Evolutionary conservation across 2,888 invertebrate genomes (phyloP).

Genomic region (Eristalis pertinax): DNA sequence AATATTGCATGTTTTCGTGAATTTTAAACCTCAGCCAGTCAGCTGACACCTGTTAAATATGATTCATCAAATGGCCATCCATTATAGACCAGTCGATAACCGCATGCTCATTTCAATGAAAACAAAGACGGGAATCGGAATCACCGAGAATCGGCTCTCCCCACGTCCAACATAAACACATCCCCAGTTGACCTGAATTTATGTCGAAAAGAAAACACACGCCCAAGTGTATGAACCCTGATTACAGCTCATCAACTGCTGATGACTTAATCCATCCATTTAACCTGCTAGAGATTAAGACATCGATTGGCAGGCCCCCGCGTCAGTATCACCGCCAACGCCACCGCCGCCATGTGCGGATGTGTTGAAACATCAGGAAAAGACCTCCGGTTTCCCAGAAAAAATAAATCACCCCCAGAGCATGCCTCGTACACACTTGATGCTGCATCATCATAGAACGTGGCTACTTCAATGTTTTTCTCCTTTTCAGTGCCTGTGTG

Average conservation of each 20-base stretch:
- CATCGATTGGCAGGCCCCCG: slow-evolving; percentile 13
- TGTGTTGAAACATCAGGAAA: slow-evolving; percentile 37
- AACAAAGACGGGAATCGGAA: neutral
- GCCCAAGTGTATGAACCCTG: slow-evolving; percentile 13
- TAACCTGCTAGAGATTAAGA: slow-evolving; percentile 60
- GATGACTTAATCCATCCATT: slow-evolving; percentile 64
- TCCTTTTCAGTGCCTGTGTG: neutral
- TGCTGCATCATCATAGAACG: slow-evolving; percentile 4
- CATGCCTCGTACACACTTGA: slow-evolving; percentile 31
- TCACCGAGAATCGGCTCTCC: neutral
- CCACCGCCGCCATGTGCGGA: neutral
- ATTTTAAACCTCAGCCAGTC: no score
- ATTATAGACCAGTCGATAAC: no score
- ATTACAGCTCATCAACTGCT: slow-evolving; percentile 36
- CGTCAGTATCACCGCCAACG: neutral
- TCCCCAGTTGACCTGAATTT: neutral
- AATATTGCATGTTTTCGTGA: no score
- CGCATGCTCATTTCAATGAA: neutral
- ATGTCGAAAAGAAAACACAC: neutral
- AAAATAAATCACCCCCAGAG: slow-evolving; percentile 44
- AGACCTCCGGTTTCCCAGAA: slow-evolving; percentile 8
- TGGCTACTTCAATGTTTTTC: slow-evolving; percentile 9
- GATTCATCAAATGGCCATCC: no score
- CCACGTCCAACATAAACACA: neutral
- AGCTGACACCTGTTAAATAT: no score